Evolutionary conservation across 2,797 vertebrate genomes (phyloP).

Genomic region (Chromis chromis): DNA sequence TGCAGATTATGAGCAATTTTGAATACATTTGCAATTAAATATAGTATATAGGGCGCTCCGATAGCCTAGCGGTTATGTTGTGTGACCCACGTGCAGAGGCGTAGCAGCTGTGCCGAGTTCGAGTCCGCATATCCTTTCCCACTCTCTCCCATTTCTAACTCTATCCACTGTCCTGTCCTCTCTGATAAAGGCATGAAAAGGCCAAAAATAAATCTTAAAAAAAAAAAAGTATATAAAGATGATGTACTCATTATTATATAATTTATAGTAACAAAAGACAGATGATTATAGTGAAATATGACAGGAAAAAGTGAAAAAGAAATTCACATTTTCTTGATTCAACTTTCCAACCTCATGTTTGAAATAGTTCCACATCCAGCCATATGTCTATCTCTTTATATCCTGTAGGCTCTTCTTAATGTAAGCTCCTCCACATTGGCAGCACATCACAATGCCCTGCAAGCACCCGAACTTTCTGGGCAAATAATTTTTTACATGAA

Average conservation of each 20-base stretch:
- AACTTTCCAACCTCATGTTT: not conserved
- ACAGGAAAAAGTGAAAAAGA: not conserved
- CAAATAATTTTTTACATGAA: conserved; percentile 48
- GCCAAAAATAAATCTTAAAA: too few relatives aligned
- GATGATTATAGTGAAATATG: not conserved
- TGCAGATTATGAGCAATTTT: not conserved
- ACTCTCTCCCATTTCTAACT: too few relatives aligned
- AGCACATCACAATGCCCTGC: not conserved
- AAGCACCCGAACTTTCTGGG: conserved; percentile 13
- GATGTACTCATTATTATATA: conserved; percentile 15
- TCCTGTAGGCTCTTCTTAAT: not conserved
- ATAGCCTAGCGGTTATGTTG: too few relatives aligned
- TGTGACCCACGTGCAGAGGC: too few relatives aligned
- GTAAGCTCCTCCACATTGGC: not conserved
- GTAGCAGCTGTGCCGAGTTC: too few relatives aligned
- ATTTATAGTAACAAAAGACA: not conserved
- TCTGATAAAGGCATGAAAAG: too few relatives aligned
- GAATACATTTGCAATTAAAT: not conserved
- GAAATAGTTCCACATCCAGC: not conserved
- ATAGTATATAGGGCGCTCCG: too few relatives aligned
- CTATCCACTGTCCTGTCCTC: too few relatives aligned
- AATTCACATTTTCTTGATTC: not conserved
- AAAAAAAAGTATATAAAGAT: too few relatives aligned
- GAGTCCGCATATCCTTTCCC: too few relatives aligned
- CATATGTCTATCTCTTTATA: not conserved